phyloP scores from a whole-genome alignment of 2,888 invertebrate species.

The Callosobruchus maculatus region DNA sequence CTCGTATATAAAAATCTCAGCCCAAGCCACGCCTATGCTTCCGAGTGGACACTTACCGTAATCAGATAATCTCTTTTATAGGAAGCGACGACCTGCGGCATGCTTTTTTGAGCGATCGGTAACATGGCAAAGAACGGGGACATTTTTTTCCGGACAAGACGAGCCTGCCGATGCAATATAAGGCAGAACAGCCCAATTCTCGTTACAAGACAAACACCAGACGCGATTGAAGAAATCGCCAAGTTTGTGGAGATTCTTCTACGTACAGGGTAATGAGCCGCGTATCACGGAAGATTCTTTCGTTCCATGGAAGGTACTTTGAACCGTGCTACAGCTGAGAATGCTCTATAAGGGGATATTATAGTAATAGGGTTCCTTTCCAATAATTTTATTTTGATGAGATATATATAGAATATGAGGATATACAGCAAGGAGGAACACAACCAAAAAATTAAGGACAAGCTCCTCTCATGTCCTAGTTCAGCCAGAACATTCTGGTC shows the following conservation, averaged over 20 bases:
- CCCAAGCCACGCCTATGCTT: no score
- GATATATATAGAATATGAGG: no score
- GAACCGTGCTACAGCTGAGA: no score
- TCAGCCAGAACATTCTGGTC: no score
- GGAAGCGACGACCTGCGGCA: neutral
- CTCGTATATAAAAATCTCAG: no score
- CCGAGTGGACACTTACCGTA: neutral
- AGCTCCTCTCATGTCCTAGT: no score
- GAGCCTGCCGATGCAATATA: neutral
- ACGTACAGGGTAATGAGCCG: neutral
- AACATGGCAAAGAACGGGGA: neutral
- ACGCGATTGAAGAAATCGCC: neutral
- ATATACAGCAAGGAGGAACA: no score
- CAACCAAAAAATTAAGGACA: no score
- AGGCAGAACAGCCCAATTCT: neutral
- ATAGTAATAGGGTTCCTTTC: no score
- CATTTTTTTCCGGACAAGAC: neutral
- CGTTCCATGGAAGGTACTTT: neutral
- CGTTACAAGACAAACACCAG: neutral
- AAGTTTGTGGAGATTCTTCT: neutral
- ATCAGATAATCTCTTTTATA: neutral
- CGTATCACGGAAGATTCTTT: neutral
- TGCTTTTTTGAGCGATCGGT: neutral
- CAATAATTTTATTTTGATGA: no score
- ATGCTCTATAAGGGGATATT: no score